phyloP scores from a whole-genome alignment of 2,797 vertebrate species.

The Hoplostethus atlanticus region DNA sequence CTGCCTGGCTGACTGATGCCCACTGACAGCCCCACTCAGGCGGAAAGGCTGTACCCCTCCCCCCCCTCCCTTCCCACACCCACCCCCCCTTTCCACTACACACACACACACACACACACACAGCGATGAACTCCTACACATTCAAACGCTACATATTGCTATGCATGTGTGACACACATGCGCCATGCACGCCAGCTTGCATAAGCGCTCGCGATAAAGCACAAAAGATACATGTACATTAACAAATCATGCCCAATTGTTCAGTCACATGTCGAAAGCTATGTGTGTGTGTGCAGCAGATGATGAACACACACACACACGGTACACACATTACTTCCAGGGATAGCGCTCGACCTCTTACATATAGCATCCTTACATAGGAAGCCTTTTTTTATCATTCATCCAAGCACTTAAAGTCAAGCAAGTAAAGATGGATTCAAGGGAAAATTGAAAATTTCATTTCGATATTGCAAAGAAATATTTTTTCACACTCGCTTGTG shows the following conservation, averaged over 20 bases:
- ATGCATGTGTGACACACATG: slow-evolving; percentile 69
- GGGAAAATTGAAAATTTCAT: slow-evolving; percentile 42
- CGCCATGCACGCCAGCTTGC: slow-evolving; percentile 52
- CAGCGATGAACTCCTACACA: slow-evolving; percentile 61
- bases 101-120: slow-evolving; percentile 28
- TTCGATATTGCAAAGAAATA: slow-evolving; percentile 14
- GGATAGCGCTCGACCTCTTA: background rate
- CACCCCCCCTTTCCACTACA: slow-evolving; percentile 8
- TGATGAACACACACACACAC: slow-evolving; percentile 55
- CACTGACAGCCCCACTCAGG: slow-evolving; percentile 79
- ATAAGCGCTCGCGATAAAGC: slow-evolving; percentile 38
- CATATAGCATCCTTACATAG: slow-evolving; percentile 15
- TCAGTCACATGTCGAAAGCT: slow-evolving; percentile 70
- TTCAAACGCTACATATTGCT: slow-evolving; percentile 52
- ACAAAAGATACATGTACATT: slow-evolving; percentile 49
- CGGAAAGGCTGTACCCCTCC: slow-evolving; percentile 67
- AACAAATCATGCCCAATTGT: slow-evolving; percentile 70
- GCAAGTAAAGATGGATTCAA: slow-evolving; percentile 57
- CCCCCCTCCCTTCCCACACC: slow-evolving; percentile 44
- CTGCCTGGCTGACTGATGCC: slow-evolving; percentile 77
- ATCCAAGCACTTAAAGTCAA: slow-evolving; percentile 57
- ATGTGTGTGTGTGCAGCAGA: slow-evolving; percentile 42
- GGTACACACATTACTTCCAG: slow-evolving; percentile 28
- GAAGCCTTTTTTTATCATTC: slow-evolving; percentile 19
- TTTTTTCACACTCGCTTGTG: slow-evolving; percentile 40